These are phyloP conservation scores for Varecia variegata DNA, from an alignment of 2,797 vertebrate genomes.

Conservation along the genomic window DNA sequence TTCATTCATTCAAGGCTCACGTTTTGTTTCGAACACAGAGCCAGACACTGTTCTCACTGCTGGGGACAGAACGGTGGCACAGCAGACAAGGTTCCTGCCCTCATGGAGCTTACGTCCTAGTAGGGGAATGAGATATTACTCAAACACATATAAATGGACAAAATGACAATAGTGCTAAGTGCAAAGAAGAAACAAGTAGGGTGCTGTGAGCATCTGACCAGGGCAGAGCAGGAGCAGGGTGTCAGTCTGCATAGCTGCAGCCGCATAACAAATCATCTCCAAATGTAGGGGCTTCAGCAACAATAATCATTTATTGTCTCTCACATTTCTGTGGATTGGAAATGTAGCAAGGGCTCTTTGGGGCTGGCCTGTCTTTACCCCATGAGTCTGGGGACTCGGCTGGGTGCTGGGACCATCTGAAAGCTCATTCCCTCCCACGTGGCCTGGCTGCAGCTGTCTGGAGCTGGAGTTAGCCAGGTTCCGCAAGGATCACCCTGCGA, in stretches of 20 bases:
- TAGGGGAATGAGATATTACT: no score
- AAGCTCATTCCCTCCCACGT: not conserved
- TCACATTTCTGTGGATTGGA: not conserved
- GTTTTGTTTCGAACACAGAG: not conserved
- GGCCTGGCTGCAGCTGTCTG: no score
- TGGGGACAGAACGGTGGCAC: not conserved
- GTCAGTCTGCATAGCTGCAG: not conserved
- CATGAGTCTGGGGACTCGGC: not conserved
- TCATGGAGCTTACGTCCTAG: no score
- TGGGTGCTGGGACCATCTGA: not conserved
- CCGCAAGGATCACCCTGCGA: not conserved
- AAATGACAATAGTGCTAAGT: no score
- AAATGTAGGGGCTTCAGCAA: not conserved
- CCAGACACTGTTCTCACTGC: not conserved
- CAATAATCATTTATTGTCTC: no score
- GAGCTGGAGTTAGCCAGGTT: no score
- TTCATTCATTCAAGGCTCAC: not conserved
- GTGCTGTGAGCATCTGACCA: not conserved
- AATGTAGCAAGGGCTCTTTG: not conserved
- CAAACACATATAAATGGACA: not conserved
- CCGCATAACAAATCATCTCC: not conserved
- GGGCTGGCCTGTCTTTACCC: not conserved
- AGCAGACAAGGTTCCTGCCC: not conserved
- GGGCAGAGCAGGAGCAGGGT: accelerated
- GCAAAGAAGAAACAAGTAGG: not conserved